Evolutionary conservation across 2,888 invertebrate species (phyloP).

Genomic region (Chymomyza fuscimana): DNA sequence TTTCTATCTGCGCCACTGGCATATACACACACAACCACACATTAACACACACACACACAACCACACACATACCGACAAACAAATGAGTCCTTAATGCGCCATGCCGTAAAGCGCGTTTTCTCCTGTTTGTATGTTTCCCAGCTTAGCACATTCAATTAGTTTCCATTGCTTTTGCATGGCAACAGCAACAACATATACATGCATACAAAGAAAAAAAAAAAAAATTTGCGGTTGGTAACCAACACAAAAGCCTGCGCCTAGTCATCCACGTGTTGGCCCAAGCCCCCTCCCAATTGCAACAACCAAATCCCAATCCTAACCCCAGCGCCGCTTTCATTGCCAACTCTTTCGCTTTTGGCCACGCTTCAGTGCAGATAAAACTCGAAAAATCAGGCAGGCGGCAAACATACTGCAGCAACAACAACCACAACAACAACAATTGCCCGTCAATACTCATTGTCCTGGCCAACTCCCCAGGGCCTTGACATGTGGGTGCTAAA

Average conservation of each 20-base stretch:
- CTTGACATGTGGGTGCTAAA: conserved; percentile 4
- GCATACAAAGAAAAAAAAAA: neutral
- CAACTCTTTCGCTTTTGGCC: conserved; percentile 26
- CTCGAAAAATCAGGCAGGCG: conserved; percentile 67
- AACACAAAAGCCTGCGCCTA: conserved; percentile 35
- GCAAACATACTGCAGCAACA: conserved; percentile 54
- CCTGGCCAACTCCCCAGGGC: conserved; percentile 15
- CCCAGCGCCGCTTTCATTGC: conserved; percentile 20
- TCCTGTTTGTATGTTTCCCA: conserved; percentile 24
- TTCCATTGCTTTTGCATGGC: conserved; percentile 60
- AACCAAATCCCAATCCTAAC: neutral
- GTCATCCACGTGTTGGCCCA: conserved; percentile 33
- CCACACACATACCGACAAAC: conserved; percentile 23
- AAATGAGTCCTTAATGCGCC: conserved; percentile 68
- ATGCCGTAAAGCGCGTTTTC: conserved; percentile 49
- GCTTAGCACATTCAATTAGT: conserved; percentile 71
- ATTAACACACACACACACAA: conserved; percentile 1
- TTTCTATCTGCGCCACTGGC: too few species aligned
- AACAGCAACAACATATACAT: conserved; percentile 32
- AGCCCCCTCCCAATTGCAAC: conserved; percentile 13
- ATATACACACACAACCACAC: neutral
- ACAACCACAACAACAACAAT: conserved; percentile 5
- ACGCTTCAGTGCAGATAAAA: conserved; percentile 52
- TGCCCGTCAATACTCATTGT: neutral
- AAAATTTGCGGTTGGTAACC: conserved; percentile 61